Conservation (phyloP, 1,140 invertebrate species). For the Drosophila truncata region DNA sequence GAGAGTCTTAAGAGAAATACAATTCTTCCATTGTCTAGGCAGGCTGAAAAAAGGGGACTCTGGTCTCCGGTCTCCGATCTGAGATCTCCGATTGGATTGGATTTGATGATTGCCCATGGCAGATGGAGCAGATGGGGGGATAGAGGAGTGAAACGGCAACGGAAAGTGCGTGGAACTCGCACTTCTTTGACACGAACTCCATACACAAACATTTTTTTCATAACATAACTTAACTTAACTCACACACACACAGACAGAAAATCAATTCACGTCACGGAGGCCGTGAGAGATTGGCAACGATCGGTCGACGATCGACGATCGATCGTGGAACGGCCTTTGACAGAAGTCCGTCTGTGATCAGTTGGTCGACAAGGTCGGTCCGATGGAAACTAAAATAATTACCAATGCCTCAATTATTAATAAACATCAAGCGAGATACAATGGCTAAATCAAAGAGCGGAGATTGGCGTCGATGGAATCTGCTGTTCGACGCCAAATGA, state of each 20-base stretch:
- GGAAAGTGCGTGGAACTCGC: conserved; percentile 14
- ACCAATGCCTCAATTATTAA: conserved; percentile 63
- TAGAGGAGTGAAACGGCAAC: background rate
- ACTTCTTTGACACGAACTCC: conserved; percentile 15
- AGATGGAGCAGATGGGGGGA: background rate
- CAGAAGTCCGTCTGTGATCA: conserved; percentile 34
- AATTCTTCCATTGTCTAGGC: conserved; percentile 11
- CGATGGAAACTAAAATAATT: conserved; percentile 58
- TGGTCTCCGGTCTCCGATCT: conserved; percentile 1
- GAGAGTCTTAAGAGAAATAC: conserved; percentile 4
- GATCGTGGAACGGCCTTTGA: conserved; percentile 48
- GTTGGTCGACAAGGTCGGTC: conserved; percentile 55
- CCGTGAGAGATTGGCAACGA: conserved; percentile 19
- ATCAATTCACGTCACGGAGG: conserved; percentile 20
- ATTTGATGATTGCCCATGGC: conserved; percentile 14
- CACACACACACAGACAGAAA: background rate
- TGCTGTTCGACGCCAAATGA: conserved; percentile 8
- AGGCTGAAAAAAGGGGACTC: background rate
- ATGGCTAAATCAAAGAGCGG: conserved; percentile 27
- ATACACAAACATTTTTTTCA: background rate
- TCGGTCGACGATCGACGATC: conserved; percentile 2
- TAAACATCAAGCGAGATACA: conserved; percentile 37
- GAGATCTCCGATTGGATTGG: conserved; percentile 6
- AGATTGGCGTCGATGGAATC: conserved; percentile 12
- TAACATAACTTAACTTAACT: too few relatives aligned